Evolutionary conservation across 2,888 invertebrate species (phyloP).

Genomic region (Coelinius sp.): DNA sequence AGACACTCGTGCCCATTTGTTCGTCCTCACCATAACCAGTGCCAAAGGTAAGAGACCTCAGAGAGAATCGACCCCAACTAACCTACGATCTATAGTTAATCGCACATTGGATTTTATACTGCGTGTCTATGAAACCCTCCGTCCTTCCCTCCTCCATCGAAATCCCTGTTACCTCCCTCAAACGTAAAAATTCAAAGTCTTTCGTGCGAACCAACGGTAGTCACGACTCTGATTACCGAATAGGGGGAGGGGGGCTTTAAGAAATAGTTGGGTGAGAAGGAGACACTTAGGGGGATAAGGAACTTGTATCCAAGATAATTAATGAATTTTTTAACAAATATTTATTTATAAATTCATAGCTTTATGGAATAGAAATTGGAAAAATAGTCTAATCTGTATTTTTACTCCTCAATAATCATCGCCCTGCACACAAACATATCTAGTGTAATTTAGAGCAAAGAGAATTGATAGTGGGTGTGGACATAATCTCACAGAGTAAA

Average conservation of each 20-base stretch:
- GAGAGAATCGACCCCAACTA: slow-evolving; percentile 62
- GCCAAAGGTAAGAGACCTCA: slow-evolving; percentile 55
- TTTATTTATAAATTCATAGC: too few relatives aligned
- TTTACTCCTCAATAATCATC: neutral
- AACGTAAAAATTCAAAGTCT: slow-evolving; percentile 42
- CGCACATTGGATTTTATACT: neutral
- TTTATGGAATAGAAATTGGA: too few relatives aligned
- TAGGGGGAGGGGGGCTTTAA: neutral
- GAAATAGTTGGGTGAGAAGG: too few relatives aligned
- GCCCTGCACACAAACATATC: neutral
- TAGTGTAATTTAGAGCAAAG: neutral
- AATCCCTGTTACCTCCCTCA: slow-evolving; percentile 39
- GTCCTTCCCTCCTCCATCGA: neutral
- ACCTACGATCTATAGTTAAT: slow-evolving; percentile 46
- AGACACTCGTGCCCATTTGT: neutral
- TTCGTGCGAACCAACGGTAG: slow-evolving; percentile 63
- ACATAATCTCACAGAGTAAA: slow-evolving; percentile 26
- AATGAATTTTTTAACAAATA: too few relatives aligned
- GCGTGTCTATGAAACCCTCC: neutral
- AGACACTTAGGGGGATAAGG: too few relatives aligned
- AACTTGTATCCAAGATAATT: neutral
- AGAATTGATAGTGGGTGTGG: slow-evolving; percentile 45
- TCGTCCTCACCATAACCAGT: neutral
- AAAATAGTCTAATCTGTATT: neutral
- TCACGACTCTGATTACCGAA: slow-evolving; percentile 59